Conservation (phyloP, 2,113 vertebrate genomes). For the Phaetusa simplex region DNA sequence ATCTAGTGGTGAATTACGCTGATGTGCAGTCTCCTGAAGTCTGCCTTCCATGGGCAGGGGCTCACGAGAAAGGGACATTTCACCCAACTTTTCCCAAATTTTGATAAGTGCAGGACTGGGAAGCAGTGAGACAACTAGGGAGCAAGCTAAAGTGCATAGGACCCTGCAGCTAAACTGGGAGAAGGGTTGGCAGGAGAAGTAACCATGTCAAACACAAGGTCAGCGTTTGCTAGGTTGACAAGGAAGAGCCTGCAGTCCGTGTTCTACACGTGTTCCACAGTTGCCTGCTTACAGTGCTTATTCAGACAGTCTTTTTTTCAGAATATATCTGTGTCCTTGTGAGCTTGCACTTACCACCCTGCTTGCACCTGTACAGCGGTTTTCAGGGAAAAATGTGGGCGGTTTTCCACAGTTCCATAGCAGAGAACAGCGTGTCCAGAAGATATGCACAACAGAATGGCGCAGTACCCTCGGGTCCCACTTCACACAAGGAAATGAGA, state of each 20-base stretch:
- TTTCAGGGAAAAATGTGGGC: neutral
- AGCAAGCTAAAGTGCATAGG: neutral
- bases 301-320: neutral
- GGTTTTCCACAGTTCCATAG: neutral
- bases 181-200: neutral
- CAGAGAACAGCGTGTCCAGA: neutral
- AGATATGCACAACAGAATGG: fast-evolving
- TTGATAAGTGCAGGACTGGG: neutral
- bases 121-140: neutral
- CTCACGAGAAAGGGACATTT: neutral
- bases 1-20: neutral
- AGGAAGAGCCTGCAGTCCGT: neutral
- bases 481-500: neutral
- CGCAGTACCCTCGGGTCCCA: neutral
- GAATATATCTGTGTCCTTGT: neutral
- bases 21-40: neutral
- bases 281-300: neutral
- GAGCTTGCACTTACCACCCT: neutral
- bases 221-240: neutral
- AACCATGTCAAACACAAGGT: neutral
- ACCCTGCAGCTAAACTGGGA: neutral
- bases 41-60: neutral
- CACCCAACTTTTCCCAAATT: neutral
- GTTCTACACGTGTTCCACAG: neutral
- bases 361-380: neutral